phyloP scores from a whole-genome alignment of 2,113 vertebrate species.

The Chionodraco myersi region DNA sequence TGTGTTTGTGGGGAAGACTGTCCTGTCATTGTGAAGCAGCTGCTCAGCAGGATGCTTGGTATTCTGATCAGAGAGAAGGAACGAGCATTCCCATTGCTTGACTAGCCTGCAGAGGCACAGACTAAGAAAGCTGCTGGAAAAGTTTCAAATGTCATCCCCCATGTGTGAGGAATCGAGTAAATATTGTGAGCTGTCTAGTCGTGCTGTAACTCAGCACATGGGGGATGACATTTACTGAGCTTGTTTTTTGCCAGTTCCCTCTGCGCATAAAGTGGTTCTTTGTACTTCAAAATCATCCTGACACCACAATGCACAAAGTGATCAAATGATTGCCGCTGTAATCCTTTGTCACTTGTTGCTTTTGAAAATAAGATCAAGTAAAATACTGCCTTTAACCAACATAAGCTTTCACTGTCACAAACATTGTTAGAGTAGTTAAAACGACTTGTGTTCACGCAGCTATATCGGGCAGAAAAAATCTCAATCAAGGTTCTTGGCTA shows the following conservation, averaged over 20 bases:
- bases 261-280: background rate
- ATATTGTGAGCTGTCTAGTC: constrained; percentile 1
- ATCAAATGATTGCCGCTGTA: background rate
- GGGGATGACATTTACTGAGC: background rate
- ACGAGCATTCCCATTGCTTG: constrained; percentile 41
- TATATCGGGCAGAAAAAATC: constrained; percentile 2
- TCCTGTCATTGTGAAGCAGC: constrained; percentile 57
- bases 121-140: constrained; percentile 23
- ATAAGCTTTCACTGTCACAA: background rate
- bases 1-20: constrained; percentile 11
- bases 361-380: background rate
- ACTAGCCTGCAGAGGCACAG: constrained; percentile 37
- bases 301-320: background rate
- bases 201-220: background rate
- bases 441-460: background rate
- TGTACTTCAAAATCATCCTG: background rate
- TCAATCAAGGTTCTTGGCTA: constrained; percentile 35
- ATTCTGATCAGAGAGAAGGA: constrained; percentile 74
- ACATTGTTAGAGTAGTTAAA: background rate
- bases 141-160: constrained; percentile 10
- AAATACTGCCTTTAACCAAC: background rate
- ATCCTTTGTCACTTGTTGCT: constrained; percentile 9
- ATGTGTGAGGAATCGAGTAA: background rate
- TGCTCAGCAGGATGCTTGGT: constrained; percentile 67
- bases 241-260: background rate